Conservation (phyloP, 2,888 invertebrate genomes). For the Melieria picta region DNA sequence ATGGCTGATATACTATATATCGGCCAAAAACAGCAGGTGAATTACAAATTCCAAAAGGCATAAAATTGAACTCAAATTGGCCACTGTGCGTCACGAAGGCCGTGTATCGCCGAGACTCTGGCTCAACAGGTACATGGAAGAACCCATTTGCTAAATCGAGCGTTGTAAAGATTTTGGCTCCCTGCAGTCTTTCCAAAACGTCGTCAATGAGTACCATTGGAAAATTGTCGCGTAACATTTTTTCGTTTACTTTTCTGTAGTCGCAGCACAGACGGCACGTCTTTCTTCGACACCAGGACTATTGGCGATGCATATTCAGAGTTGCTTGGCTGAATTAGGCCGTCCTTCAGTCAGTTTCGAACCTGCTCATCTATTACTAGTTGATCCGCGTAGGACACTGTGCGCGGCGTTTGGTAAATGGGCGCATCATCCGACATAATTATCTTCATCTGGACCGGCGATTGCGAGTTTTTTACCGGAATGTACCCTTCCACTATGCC, state of each 20-base stretch:
- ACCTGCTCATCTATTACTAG: conserved; percentile 48
- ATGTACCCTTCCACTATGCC: background rate
- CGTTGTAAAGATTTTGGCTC: too few relatives aligned
- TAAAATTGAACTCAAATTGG: conserved; percentile 39
- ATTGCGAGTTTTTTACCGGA: background rate
- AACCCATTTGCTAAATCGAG: too few relatives aligned
- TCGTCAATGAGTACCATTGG: too few relatives aligned
- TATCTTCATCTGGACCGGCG: conserved; percentile 22
- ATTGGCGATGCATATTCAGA: too few relatives aligned
- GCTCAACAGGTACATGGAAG: too few relatives aligned
- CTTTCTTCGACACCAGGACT: too few relatives aligned
- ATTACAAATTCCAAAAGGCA: conserved; percentile 44
- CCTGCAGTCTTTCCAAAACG: too few relatives aligned
- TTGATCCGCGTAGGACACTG: conserved; percentile 34
- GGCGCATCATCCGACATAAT: conserved; percentile 25
- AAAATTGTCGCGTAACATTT: too few relatives aligned
- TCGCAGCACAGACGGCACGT: too few relatives aligned
- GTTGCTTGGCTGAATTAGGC: conserved; percentile 50
- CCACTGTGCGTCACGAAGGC: too few relatives aligned
- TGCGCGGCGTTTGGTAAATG: conserved; percentile 32
- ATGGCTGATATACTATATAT: background rate
- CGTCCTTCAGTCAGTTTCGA: conserved; percentile 51
- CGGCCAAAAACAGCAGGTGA: conserved; percentile 37
- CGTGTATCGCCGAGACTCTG: too few relatives aligned
- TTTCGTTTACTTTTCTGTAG: too few relatives aligned